Conservation (phyloP, 2,888 invertebrate species). For the Therioaphis trifolii region DNA sequence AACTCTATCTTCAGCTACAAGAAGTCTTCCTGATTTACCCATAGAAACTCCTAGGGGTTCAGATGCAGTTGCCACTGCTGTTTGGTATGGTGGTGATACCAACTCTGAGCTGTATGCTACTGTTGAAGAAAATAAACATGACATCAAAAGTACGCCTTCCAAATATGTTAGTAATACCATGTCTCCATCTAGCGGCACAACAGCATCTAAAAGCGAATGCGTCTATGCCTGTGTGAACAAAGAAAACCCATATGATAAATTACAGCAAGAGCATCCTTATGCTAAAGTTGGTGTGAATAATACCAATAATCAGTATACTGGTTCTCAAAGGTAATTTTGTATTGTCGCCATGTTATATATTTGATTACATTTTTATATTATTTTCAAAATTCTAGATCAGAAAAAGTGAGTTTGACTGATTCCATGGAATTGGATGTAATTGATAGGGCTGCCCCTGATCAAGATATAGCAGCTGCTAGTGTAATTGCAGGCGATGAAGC, state of each 20-base stretch:
- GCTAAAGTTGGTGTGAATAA: constrained; percentile 67
- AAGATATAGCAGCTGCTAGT: constrained; percentile 81
- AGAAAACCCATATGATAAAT: constrained; percentile 78
- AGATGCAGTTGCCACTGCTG: constrained; percentile 65
- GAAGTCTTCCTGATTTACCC: constrained; percentile 88
- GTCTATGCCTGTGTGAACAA: constrained; percentile 74
- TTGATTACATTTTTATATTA: background rate
- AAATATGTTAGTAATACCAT: constrained; percentile 52
- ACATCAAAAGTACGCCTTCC: constrained; percentile 27
- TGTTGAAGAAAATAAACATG: constrained; percentile 74
- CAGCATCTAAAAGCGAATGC: constrained; percentile 57
- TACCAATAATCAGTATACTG: constrained; percentile 40
- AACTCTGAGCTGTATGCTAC: constrained; percentile 88
- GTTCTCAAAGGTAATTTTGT: constrained; percentile 51
- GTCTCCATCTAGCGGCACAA: constrained; percentile 61
- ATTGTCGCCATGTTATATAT: too few relatives aligned
- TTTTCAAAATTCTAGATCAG: constrained; percentile 35
- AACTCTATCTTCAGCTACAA: constrained; percentile 71
- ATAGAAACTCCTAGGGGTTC: constrained; percentile 70
- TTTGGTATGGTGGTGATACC: constrained; percentile 74
- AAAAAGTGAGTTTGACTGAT: constrained; percentile 34
- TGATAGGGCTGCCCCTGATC: constrained; percentile 44
- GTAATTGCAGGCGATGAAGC: constrained; percentile 88
- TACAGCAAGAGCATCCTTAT: constrained; percentile 68
- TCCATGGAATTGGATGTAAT: constrained; percentile 49